Evolutionary conservation across 1,140 invertebrate genomes (phyloP), one percentile per base, ranked within the genome.

Genomic region (Lordiphosa stackelbergi): DNA sequence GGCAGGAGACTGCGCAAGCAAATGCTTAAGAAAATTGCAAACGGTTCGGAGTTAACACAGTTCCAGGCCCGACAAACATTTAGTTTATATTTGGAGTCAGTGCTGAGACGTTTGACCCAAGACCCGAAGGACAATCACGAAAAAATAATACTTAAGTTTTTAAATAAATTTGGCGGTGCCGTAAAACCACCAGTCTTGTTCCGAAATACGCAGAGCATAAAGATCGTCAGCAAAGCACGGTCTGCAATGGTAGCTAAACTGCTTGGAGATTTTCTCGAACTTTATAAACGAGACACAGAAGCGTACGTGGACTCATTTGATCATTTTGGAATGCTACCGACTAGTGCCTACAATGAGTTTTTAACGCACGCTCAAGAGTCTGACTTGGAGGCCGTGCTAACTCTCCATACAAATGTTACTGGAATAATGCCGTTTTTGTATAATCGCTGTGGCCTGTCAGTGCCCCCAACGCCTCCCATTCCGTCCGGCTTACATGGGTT

Each of bases 221-320:
- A 71, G 55, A 64, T 96, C 74, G 91, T 92, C 63, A 92, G 94
- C 61, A 96, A 96, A 88, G 95, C 96, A 86, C 89, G 95, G 24
- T 92, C 94, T 47, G 94, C 95, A 9, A 93, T 97, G 63, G 93
- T 96, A 43, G 95, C 95, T 1, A 97, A 96, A 88, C 94, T 97
- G 79, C 90, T 97, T n/a, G 95, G 94, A 70, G 96, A 97, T 88
- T 98, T 97, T 89, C 90, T 97, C 46, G 94, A 95, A 88, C 89
- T 95, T 53, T 97, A 97, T 88, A 95, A 95, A 85, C 91, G 93
- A 75, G 96, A 95, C 88, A 95, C 94, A 0, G 94, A 95, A 64
- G 85, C 93, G 24, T 94, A 92, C 73, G 89, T 91, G 22, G 92
- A 94, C 85, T 91, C 91, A 19, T 91, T 91, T 61, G 92, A 93